phyloP scores from a whole-genome alignment of 2,797 vertebrate genomes.

The Acanthurus tractus region DNA sequence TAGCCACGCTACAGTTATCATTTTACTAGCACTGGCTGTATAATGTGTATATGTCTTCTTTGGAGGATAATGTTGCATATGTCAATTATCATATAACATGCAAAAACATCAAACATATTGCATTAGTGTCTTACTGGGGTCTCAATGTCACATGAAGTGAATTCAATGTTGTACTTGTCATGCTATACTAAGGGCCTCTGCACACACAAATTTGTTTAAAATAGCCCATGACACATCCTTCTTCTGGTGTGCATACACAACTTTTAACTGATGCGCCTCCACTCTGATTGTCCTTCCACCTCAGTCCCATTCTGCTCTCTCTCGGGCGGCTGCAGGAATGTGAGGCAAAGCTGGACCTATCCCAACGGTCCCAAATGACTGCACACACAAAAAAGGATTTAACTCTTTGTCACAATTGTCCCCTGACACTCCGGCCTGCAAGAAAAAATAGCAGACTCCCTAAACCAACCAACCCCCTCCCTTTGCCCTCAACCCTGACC shows the following conservation, averaged over 20 bases:
- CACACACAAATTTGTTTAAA: background rate
- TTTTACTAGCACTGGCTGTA: too few relatives aligned
- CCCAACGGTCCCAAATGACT: constrained; percentile 83
- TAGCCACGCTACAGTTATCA: too few relatives aligned
- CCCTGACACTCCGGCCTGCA: constrained; percentile 72
- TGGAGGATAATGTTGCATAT: background rate
- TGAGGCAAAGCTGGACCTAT: constrained; percentile 59
- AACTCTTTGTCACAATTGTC: constrained; percentile 81
- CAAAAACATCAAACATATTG: background rate
- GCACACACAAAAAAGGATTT: constrained; percentile 85
- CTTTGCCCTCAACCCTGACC: constrained; percentile 61
- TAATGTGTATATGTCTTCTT: background rate
- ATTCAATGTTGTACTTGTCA: background rate
- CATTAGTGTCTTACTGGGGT: background rate
- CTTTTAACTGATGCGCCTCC: constrained; percentile 15
- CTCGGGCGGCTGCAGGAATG: constrained; percentile 59
- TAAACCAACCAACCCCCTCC: constrained; percentile 37
- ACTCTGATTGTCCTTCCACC: background rate
- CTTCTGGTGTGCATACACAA: background rate
- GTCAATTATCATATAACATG: background rate
- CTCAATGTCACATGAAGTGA: background rate
- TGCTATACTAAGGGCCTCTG: background rate
- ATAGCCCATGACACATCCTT: constrained; percentile 1
- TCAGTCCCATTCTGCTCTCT: background rate
- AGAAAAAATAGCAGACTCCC: constrained; percentile 65